Evolutionary conservation across 2,888 invertebrate species (phyloP).

Genomic region (Rhopalosiphum nymphaeae): DNA sequence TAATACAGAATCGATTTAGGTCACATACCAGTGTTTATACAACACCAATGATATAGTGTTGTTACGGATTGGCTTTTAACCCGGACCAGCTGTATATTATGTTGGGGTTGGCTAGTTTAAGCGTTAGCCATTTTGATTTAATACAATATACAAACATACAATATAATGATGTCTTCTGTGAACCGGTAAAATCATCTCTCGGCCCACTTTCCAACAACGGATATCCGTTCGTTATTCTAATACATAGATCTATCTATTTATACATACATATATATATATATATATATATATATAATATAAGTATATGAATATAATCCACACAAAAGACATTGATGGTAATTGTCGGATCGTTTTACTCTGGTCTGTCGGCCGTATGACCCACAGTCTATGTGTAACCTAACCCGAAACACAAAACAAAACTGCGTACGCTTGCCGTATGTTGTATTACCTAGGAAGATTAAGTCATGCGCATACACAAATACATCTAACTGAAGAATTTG

Average conservation of each 20-base stretch:
- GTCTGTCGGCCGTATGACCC: slow-evolving; percentile 43
- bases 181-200: slow-evolving; percentile 53
- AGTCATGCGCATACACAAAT: slow-evolving; percentile 42
- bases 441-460: slow-evolving; percentile 29
- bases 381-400: slow-evolving; percentile 30
- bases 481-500: neutral
- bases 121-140: neutral
- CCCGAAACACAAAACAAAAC: slow-evolving; percentile 10
- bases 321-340: slow-evolving; percentile 55
- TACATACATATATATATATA: neutral
- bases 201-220: slow-evolving; percentile 47
- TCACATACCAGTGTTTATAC: neutral
- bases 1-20: slow-evolving; percentile 22
- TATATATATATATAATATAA: neutral
- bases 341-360: slow-evolving; percentile 41
- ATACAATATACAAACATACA: slow-evolving; percentile 39
- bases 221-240: slow-evolving; percentile 58
- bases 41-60: neutral
- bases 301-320: slow-evolving; percentile 21
- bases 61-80: slow-evolving; percentile 16
- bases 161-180: slow-evolving; percentile 45
- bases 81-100: neutral
- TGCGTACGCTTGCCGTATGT: slow-evolving; percentile 38
- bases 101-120: slow-evolving; percentile 14
- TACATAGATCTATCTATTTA: neutral